Evolutionary conservation across 2,797 vertebrate species (phyloP), one percentile per base, ranked within the genome.

Genomic region (Heterohyrax brucei): DNA sequence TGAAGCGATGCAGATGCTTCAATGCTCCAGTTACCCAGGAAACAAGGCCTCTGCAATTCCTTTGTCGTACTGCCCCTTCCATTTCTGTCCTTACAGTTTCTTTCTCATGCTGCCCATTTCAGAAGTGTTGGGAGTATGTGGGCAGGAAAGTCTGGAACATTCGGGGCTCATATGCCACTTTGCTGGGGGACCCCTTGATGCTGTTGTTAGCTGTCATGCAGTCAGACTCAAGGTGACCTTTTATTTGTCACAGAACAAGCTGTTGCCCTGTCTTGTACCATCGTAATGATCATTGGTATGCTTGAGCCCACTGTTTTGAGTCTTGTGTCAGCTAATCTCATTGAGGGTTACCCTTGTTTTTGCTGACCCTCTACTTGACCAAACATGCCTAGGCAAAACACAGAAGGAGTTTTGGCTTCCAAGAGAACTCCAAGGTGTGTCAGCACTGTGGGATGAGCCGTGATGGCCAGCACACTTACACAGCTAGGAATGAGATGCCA

Each of bases 381-480:
- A 21, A 44, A 73, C 33, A 39, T 24, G 6, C 44, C 30, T 44
- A 73, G 81, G 30, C 79, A 56, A 9, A 56, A 86, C 84, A 72
- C 1, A 1, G 18, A 61, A 82, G n/a, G 28, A 1, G 0, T 19
- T 72, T 83, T 91, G 24, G 24, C 46, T 82, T 59, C 64, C 53
- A 48, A 91, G 82, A 56, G 28, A 73, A 7, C 19, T 91, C 59
- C 24, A 21, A 68, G 53, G 24, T 44, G 26, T 85, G 48, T 68
- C 68, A 59, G 39, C 30, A 22, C 9, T 1, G 53, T 0, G n/a
- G 46, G 56, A 28, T 62, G 9, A 19, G 24, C 10, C 1, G n/a
- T 2, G 1, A 18, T 8, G 30, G 7, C 1, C 61, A 18, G 77
- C 46, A 24, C n/a, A 30, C 66, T n/a, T 30, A 3, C 0, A 7